Percentiles rank a stretch among this genome's conserved stretches.
These are phyloP conservation scores for Epizoanthus rinbou DNA, from an alignment of 92 coral and sea anemone species.

Conservation along the genomic window DNA sequence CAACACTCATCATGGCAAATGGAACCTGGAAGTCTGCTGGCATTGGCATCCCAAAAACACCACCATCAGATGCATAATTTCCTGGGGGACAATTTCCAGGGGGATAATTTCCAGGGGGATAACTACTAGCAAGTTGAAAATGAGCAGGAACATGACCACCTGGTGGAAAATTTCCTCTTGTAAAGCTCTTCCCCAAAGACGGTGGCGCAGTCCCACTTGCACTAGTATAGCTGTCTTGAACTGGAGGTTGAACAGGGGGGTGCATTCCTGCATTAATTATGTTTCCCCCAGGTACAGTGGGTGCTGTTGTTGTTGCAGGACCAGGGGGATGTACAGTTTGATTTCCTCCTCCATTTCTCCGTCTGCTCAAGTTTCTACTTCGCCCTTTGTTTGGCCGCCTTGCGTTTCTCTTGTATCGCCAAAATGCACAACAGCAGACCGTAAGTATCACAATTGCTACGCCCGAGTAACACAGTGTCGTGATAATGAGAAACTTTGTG, in stretches of 20 bases:
- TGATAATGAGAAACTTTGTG: slow-evolving; percentile 76
- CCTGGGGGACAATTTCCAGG: slow-evolving; percentile 4
- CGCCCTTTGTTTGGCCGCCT: slow-evolving; percentile 51
- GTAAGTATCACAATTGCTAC: slow-evolving; percentile 71
- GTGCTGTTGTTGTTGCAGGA: not conserved
- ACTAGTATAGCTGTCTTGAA: slow-evolving; percentile 19
- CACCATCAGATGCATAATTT: slow-evolving; percentile 15
- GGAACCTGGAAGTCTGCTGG: slow-evolving; percentile 27
- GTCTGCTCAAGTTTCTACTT: slow-evolving; percentile 49
- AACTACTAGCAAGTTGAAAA: no score
- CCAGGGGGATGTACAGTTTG: slow-evolving; percentile 27
- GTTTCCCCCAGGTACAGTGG: not conserved
- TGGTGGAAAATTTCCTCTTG: slow-evolving; percentile 6
- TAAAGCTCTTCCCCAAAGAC: slow-evolving; percentile 24
- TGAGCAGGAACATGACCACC: not conserved
- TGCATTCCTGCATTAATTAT: not conserved
- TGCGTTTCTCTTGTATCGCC: slow-evolving; percentile 67
- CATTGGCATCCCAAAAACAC: slow-evolving; percentile 33
- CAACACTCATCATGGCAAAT: slow-evolving; percentile 11
- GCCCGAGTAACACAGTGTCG: slow-evolving; percentile 84
- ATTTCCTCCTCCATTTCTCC: slow-evolving; percentile 42
- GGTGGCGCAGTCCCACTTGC: not conserved
- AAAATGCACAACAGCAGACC: slow-evolving; percentile 88
- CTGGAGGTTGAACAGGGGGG: slow-evolving; percentile 18
- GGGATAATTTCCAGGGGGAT: no score